Base-by-base conservation (phyloP, 1,140 invertebrate genomes). In the Tetramorium alpestre region DNA sequence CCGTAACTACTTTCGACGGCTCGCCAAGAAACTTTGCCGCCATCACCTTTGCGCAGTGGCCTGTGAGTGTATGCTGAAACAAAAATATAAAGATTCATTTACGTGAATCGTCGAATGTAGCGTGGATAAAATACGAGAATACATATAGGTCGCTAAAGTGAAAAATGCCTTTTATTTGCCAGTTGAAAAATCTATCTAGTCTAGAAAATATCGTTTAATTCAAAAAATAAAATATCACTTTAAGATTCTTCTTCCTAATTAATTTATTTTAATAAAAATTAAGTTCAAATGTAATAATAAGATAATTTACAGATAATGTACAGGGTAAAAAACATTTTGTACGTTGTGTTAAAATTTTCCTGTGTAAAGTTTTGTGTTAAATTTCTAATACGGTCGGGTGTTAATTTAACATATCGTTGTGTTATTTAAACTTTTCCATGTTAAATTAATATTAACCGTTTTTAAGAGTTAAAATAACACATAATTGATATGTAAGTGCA, bases 41-140 rank as follows among this genome's bases (percentile, higher is more conserved):
- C 97, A 98, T 97, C 76, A 99, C 98, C 96, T 99, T 99, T 49
- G 97, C 98, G 93, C 98, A 98, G 96, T 99, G 99, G 67, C 99
- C 99, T 76, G 99, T 99, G 89, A 99, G 95, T 47, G 99, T 99
- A 94, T 99, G 98, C 98, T 99, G 96, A 44, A 97, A 97, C 95
- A 95, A 95, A 95, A 95, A 93, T 67, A 65, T 44, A 16, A 75
- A 84, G 41, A 84, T 73, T 73, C 13, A 56, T 47, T 84, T 33
- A 33, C 28, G 54, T 73, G 69, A 73, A 38, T 22, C 22, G 18
- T 73, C 25, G 25, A 62, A 33, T 33, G 28, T 10, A 4, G n/a
- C 44, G 1, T 22, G n/a, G 16, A 2, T n/a, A 16, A 49, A 44
- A 70, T 70, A 70, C 10, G 49, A 6, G 16, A 25, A 54, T 41